Conservation (phyloP, 1,140 invertebrate genomes). For the Drosophila erecta region DNA sequence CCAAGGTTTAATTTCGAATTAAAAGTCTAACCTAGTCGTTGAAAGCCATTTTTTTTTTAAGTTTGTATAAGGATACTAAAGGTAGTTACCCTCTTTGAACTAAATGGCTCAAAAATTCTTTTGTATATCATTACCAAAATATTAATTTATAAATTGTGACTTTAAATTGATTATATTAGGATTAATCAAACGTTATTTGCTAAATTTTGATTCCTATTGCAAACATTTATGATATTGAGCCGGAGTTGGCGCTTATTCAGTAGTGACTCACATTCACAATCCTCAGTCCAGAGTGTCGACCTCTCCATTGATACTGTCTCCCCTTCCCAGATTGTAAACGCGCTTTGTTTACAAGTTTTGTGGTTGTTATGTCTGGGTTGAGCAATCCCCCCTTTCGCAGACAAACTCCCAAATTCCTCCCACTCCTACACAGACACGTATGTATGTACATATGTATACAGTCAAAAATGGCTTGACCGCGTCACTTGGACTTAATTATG, state of each 20-base stretch:
- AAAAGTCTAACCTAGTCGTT: no score
- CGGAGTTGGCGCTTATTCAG: constrained; percentile 1
- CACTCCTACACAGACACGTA: neutral
- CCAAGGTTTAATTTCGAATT: no score
- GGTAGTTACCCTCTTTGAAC: no score
- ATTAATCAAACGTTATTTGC: no score
- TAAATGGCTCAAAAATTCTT: no score
- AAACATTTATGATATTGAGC: neutral
- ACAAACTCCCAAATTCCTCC: constrained; percentile 2
- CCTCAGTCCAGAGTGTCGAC: constrained; percentile 8
- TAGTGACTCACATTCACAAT: constrained; percentile 16
- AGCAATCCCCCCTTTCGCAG: constrained; percentile 6
- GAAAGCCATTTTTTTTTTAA: no score
- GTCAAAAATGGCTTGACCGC: neutral
- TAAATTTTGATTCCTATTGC: no score
- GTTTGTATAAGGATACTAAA: no score
- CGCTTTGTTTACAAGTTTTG: constrained; percentile 41
- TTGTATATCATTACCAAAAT: no score
- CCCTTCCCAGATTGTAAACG: constrained; percentile 6
- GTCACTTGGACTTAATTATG: constrained; percentile 44
- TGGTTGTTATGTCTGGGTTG: constrained; percentile 41
- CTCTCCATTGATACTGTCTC: constrained; percentile 4
- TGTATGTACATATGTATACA: neutral
- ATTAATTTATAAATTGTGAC: no score
- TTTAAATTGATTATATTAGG: no score